A percentile compares a stretch with the other conserved stretches of the same genome.
These are phyloP conservation scores for Drosophila malerkotliana DNA, from an alignment of 1,140 invertebrate species.

Conservation along the genomic window DNA sequence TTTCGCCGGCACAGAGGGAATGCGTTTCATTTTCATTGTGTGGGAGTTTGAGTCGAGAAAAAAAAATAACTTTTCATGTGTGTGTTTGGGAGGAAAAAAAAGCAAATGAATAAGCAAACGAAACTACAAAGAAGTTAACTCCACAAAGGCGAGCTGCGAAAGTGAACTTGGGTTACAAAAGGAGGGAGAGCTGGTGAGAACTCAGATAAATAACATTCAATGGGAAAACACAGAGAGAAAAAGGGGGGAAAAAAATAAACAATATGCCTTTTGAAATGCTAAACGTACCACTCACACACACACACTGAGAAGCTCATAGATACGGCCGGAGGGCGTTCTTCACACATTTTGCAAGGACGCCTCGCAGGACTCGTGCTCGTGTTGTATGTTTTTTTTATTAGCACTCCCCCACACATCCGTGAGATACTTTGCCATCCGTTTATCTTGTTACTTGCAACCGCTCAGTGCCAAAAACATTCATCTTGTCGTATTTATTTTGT, in stretches of 20 bases:
- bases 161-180: constrained; percentile 79
- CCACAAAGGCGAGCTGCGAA: constrained; percentile 63
- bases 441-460: constrained; percentile 65
- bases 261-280: constrained; percentile 81
- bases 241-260: constrained; percentile 59
- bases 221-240: constrained; percentile 49
- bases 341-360: constrained; percentile 57
- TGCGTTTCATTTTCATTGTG: constrained; percentile 61
- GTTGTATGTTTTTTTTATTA: constrained; percentile 67
- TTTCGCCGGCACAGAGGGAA: constrained; percentile 21
- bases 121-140: constrained; percentile 78
- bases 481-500: constrained; percentile 80
- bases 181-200: constrained; percentile 39
- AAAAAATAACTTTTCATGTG: constrained; percentile 51
- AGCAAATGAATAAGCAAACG: constrained; percentile 66
- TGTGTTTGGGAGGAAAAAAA: constrained; percentile 18
- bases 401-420: constrained; percentile 25
- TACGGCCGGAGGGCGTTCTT: constrained; percentile 43
- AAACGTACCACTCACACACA: constrained; percentile 58
- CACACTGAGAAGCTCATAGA: constrained; percentile 22
- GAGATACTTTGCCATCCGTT: constrained; percentile 32
- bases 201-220: constrained; percentile 77
- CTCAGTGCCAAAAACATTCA: constrained; percentile 65
- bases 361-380: constrained; percentile 49
- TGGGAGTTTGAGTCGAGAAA: constrained; percentile 8